Base-by-base conservation (phyloP, 2,797 vertebrate species). In the Lemur catta region DNA sequence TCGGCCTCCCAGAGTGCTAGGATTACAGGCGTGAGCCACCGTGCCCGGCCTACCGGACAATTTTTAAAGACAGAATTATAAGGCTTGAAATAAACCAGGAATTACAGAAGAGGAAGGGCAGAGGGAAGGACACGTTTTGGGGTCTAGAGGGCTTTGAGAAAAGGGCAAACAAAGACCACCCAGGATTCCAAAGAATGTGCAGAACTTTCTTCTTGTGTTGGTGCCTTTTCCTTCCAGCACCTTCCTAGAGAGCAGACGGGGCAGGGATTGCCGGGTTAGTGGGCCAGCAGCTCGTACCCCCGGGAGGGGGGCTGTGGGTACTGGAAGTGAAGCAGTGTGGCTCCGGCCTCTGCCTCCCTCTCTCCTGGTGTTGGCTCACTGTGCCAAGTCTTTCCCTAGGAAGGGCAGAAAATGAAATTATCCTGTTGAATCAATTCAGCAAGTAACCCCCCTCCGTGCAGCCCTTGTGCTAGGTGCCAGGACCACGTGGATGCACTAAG, bases 11-110 rank as follows among this genome's bases (percentile, higher is more conserved):
- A n/a, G n/a, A n/a, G n/a, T n/a, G n/a, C n/a, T n/a, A n/a, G n/a
- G n/a, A n/a, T n/a, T n/a, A n/a, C n/a, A n/a, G n/a, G n/a, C n/a
- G n/a, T n/a, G n/a, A n/a, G n/a, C n/a, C n/a, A n/a, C n/a, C n/a
- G n/a, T n/a, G n/a, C n/a, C n/a, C n/a, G n/a, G n/a, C n/a, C n/a
- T n/a, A n/a, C n/a, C n/a, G n/a, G n/a, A n/a, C 74, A 69, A 76
- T 28, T 75, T 82, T 93, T 87, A 52, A 61, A 87, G 89, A 93
- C 61, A 61, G 24, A 81, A n/a, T 65, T 88, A 41, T 76, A 84
- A 89, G 69, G 22, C 20, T 74, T 63, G 22, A 96, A 22, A 61
- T 52, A 48, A 95, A 43, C 46, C 9, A 84, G 30, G 65, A 76
- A 84, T 57, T 52, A 52, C 12, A 84, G 71, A 69, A 65, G 24